Evolutionary conservation across 2,113 vertebrate species (phyloP), one percentile per base, ranked within the genome.

Genomic region (Butorides virescens): DNA sequence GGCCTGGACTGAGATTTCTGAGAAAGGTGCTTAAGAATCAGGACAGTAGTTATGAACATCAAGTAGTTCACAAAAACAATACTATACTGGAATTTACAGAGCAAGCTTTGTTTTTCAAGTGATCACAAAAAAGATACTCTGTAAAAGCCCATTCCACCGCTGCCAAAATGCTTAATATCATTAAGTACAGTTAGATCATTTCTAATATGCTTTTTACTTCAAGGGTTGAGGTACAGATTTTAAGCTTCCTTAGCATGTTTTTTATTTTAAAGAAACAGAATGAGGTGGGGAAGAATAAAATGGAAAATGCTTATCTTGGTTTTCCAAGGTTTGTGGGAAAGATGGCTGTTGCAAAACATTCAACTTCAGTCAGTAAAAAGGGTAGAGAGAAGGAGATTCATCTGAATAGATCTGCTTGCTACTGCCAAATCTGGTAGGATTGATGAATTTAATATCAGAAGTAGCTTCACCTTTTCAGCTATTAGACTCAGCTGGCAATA

Each of bases 361-460:
- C 65, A 47, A 21, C 66, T 59, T 25, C 61, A 88, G 53, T 16
- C 67, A 88, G 73, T 14, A 42, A 49, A 86, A 90, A 74, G 67
- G 29, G n/a, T 14, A 86, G 63, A 86, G 71, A 86, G 50, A 61
- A 81, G 46, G 79, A 84, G 76, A 89, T 67, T 72, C 44, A 81
- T 52, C 68, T 81, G 86, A 91, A 86, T 15, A 92, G 62, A 88
- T 62, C 49, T 50, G 77, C 52, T 66, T 71, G 65, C 76, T 47
- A 19, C 46, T 95, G 93, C 65, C 94, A 80, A 50, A 89, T 11
- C 59, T 80, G 67, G 52, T 7, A 92, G 84, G 93, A 93, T 52
- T 78, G 80, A 93, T 94, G 72, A 91, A 96, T 89, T 91, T 84
- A 93, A 81, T 91, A 95, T 67, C 94, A 92, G 89, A 85, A 94